phyloP scores from a whole-genome alignment of 2,888 invertebrate species.

The Punctoribates punctum region DNA sequence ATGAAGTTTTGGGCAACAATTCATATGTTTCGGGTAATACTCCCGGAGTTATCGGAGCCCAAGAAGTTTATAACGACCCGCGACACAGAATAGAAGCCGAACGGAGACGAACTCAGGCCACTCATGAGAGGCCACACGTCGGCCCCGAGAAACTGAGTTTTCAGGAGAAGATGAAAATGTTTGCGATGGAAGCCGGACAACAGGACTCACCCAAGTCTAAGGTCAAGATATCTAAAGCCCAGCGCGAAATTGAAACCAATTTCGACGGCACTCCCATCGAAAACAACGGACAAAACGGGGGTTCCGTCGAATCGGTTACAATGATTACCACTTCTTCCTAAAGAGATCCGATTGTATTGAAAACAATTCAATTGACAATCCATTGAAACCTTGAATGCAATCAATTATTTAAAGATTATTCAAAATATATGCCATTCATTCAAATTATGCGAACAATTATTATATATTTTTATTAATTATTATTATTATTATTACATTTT shows the following conservation, averaged over 20 bases:
- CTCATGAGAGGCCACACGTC: slow-evolving; percentile 60
- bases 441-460: neutral
- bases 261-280: neutral
- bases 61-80: slow-evolving; percentile 96
- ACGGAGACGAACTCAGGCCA: slow-evolving; percentile 65
- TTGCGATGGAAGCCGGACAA: slow-evolving; percentile 92
- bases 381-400: neutral
- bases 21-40: slow-evolving; percentile 62
- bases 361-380: neutral
- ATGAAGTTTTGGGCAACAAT: slow-evolving; percentile 48
- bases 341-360: neutral
- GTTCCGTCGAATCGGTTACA: neutral
- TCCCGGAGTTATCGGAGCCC: slow-evolving; percentile 94
- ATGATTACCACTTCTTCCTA: slow-evolving; percentile 35
- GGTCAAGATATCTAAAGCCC: slow-evolving; percentile 90
- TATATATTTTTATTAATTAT: slow-evolving; percentile 1
- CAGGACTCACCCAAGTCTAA: slow-evolving; percentile 87
- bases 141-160: slow-evolving; percentile 91
- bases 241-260: slow-evolving; percentile 78
- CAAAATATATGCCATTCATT: neutral
- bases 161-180: slow-evolving; percentile 99
- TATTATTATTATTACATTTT: neutral
- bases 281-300: neutral
- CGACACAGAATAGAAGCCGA: slow-evolving; percentile 80
- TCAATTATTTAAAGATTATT: neutral